Percentiles rank a stretch among this genome's conserved stretches.
phyloP scores from a whole-genome alignment of 2,113 vertebrate genomes.

The Euleptes europaea region DNA sequence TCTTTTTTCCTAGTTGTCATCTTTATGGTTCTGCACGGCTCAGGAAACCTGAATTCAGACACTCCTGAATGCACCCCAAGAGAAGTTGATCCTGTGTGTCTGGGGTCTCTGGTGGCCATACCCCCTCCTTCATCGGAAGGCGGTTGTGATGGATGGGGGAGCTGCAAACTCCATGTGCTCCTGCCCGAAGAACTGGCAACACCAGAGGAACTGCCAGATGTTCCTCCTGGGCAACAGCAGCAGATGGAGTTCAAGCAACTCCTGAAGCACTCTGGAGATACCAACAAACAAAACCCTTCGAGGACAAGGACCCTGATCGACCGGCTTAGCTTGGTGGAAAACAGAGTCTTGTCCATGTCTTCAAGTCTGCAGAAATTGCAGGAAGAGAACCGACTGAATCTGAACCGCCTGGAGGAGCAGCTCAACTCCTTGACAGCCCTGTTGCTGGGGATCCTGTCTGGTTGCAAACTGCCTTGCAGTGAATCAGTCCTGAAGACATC shows the following conservation, averaged over 20 bases:
- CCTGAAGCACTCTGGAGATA: constrained; percentile 22
- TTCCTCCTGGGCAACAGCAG: constrained; percentile 38
- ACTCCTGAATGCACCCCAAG: accelerated
- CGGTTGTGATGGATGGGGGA: constrained; percentile 25
- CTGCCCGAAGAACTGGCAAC: background rate
- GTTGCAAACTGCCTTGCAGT: constrained; percentile 33
- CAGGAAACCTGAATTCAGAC: background rate
- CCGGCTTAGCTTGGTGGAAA: constrained; percentile 16
- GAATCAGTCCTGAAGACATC: constrained; percentile 16
- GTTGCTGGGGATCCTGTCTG: background rate
- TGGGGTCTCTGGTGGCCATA: constrained; percentile 20
- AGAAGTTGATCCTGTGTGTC: background rate
- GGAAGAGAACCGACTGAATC: constrained; percentile 22
- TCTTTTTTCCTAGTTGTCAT: background rate
- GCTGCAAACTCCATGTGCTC: constrained; percentile 15
- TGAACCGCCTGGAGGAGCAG: background rate
- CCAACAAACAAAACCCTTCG: constrained; percentile 9
- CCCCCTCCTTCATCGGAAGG: background rate
- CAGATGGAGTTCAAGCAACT: constrained; percentile 46
- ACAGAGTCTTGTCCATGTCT: background rate
- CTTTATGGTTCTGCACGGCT: background rate
- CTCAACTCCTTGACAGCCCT: background rate
- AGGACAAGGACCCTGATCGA: constrained; percentile 13
- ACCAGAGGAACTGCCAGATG: constrained; percentile 31
- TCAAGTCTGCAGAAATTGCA: constrained; percentile 12